Base-by-base conservation (phyloP, 2,113 vertebrate genomes). In the Archilochus colubris region DNA sequence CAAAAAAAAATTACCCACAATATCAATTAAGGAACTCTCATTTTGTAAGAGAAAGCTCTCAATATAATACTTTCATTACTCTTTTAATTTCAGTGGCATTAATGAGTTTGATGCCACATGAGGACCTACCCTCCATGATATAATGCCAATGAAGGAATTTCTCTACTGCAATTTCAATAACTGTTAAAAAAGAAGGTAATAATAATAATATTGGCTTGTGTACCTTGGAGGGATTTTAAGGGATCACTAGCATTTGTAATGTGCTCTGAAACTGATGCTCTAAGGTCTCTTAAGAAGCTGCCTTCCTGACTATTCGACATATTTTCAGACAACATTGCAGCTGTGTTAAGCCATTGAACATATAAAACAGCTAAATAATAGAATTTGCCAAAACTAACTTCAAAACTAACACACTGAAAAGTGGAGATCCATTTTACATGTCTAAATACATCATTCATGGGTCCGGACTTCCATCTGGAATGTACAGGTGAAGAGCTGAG, bases 271-370 rank as follows among this genome's bases (percentile, higher is more conserved):
- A 89, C 5, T 69, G 28, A 66, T 93, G n/a, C 40, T 95, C 13
- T 64, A 84, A 75, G 61, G 53, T 44, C n/a, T 83, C 14, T 86
- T 93, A 77, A 54, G 62, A 90, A 93, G 27, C 57, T 81, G 25
- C 50, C 33, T 91, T 94, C 30, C 81, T 95, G 93, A 94, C 40
- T 79, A 70, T 51, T 79, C 93, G 70, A 81, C 10, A 1, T 82
- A 59, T 91, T 97, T 93, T 88, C 91, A 94, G 85, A 79, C 13
- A 77, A 67, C 15, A 93, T 66, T 67, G 79, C 79, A 93, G 48
- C 75, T 93, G 79, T 63, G 21, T 70, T 86, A 74, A 91, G 61
- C 48, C n/a, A 44, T 28, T 59, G 43, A 88, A 36, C 54, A 31
- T 23, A 50, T 23, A 75, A 83, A 89, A 50, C 12, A 57, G 9